phyloP scores from a whole-genome alignment of 2,888 invertebrate species.

The Silvanus unidentatus region DNA sequence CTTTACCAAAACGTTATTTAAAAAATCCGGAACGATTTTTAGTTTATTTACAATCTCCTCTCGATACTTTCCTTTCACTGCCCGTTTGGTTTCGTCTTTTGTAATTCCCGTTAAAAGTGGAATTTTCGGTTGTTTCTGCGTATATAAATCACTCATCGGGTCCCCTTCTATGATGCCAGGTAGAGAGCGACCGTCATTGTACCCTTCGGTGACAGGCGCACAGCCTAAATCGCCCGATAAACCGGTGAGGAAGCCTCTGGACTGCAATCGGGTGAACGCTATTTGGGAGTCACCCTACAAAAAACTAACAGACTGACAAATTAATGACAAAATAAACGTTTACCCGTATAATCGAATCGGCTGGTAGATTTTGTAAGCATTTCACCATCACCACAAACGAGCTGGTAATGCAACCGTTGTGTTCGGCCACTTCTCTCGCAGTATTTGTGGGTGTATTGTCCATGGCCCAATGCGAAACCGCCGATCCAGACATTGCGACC shows the following conservation, averaged over 20 bases:
- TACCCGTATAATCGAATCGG: conserved; percentile 47
- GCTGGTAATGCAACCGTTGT: conserved; percentile 57
- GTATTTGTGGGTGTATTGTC: conserved; percentile 59
- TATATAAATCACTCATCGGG: conserved; percentile 56
- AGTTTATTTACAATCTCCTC: conserved; percentile 42
- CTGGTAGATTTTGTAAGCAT: conserved; percentile 55
- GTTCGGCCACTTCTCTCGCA: conserved; percentile 55
- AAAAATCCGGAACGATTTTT: conserved; percentile 42
- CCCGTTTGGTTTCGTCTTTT: conserved; percentile 64
- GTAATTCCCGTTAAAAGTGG: conserved; percentile 70
- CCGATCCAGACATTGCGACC: conserved; percentile 70
- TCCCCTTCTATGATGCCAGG: conserved; percentile 60
- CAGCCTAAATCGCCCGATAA: conserved; percentile 57
- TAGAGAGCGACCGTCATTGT: conserved; percentile 59
- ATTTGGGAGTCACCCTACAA: conserved; percentile 56
- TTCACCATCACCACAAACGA: conserved; percentile 58
- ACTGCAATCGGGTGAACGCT: conserved; percentile 52
- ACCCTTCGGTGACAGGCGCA: conserved; percentile 64
- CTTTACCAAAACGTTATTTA: conserved; percentile 43
- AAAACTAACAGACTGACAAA: conserved; percentile 26
- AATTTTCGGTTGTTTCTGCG: conserved; percentile 50
- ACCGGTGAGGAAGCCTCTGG: conserved; percentile 57
- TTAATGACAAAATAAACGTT: conserved; percentile 16
- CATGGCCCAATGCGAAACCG: conserved; percentile 65
- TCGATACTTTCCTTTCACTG: conserved; percentile 50